These are phyloP conservation scores for Limnephilus marmoratus DNA, from an alignment of 2,888 invertebrate species.

Conservation along the genomic window DNA sequence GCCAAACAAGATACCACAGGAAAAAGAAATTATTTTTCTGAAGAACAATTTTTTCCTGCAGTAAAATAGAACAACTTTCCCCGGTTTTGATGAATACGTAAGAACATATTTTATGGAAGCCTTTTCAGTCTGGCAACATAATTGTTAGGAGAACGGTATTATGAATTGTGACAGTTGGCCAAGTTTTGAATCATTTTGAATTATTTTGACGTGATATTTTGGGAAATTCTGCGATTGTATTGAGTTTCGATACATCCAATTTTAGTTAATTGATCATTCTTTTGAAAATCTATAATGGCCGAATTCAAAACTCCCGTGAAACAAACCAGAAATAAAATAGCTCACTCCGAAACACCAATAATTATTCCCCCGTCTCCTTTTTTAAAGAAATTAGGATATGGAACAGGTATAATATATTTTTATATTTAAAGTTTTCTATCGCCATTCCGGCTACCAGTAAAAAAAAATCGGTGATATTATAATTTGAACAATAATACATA, in stretches of 20 bases:
- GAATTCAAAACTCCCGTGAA: conserved; percentile 74
- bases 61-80: neutral
- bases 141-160: neutral
- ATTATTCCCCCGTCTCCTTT: conserved; percentile 83
- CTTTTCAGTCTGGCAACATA: neutral
- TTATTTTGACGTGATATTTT: neutral
- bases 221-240: neutral
- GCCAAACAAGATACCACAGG: no score
- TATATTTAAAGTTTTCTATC: conserved; percentile 7
- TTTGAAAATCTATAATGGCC: conserved; percentile 67
- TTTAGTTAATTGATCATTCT: no score
- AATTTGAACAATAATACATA: neutral
- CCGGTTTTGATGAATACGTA: neutral
- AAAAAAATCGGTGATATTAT: neutral
- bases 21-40: no score
- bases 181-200: neutral
- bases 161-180: neutral
- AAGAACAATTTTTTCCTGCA: neutral
- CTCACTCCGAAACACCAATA: conserved; percentile 54
- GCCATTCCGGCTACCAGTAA: neutral
- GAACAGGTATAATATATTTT: conserved; percentile 82
- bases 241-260: neutral
- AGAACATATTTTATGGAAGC: neutral
- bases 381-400: conserved; percentile 85
- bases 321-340: conserved; percentile 68